Conservation (phyloP, 2,888 invertebrate species). For the Tipula confusa region DNA sequence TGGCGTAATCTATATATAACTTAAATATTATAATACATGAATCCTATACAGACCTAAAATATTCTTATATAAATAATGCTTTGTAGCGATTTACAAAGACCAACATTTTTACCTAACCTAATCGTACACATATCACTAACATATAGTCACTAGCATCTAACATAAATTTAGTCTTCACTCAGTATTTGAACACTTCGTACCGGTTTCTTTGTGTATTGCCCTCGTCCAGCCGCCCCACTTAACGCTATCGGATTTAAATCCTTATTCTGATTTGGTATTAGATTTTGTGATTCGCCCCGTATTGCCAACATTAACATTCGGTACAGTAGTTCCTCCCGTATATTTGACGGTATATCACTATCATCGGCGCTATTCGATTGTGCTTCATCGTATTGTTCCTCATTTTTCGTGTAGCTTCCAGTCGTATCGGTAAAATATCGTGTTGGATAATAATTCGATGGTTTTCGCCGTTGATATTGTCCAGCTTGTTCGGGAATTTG, state of each 20-base stretch:
- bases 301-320: conserved; percentile 70
- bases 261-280: conserved; percentile 36
- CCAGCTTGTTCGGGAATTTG: conserved; percentile 41
- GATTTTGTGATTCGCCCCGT: conserved; percentile 59
- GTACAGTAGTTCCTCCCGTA: conserved; percentile 65
- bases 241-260: conserved; percentile 41
- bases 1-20: not conserved
- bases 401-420: conserved; percentile 45
- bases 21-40: not conserved
- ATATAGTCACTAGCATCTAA: not conserved
- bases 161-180: conserved; percentile 54
- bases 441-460: conserved; percentile 32
- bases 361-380: conserved; percentile 50
- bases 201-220: conserved; percentile 50
- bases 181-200: conserved; percentile 69
- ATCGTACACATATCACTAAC: not conserved
- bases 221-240: conserved; percentile 50
- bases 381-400: conserved; percentile 35
- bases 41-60: not conserved
- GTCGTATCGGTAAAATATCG: conserved; percentile 50
- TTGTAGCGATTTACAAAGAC: not conserved
- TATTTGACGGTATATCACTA: conserved; percentile 60
- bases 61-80: not conserved
- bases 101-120: not conserved
- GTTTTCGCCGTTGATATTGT: conserved; percentile 36